Conservation (phyloP, 1,140 invertebrate species). For the Drosophila arizonae region DNA sequence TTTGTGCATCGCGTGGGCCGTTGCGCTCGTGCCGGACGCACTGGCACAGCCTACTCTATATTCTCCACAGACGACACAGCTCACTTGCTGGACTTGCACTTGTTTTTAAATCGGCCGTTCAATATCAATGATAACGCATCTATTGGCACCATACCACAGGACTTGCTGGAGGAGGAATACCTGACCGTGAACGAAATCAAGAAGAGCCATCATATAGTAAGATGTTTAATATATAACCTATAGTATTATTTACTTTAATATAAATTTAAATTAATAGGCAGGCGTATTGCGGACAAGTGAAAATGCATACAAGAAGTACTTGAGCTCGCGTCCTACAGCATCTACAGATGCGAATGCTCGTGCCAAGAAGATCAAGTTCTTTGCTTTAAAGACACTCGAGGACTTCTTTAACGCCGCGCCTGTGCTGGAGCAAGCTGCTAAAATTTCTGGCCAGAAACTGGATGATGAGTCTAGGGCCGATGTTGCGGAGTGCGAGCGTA, state of each 20-base stretch:
- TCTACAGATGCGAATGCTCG: constrained; percentile 94
- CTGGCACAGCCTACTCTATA: constrained; percentile 94
- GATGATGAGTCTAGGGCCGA: constrained; percentile 39
- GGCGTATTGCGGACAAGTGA: constrained; percentile 90
- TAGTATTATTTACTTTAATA: background rate
- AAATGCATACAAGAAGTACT: constrained; percentile 96
- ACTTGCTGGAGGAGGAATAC: constrained; percentile 92
- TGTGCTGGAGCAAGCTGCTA: constrained; percentile 58
- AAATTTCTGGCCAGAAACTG: constrained; percentile 46
- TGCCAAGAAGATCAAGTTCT: constrained; percentile 85
- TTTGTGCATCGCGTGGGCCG: constrained; percentile 99
- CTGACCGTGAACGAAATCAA: constrained; percentile 91
- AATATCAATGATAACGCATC: constrained; percentile 84
- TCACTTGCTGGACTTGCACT: constrained; percentile 95
- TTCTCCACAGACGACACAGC: constrained; percentile 95
- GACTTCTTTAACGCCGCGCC: constrained; percentile 77
- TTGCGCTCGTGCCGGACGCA: constrained; percentile 96
- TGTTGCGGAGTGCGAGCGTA: constrained; percentile 68
- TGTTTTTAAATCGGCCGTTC: constrained; percentile 94
- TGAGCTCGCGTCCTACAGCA: constrained; percentile 92
- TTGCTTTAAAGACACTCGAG: constrained; percentile 71
- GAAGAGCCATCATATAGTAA: constrained; percentile 90
- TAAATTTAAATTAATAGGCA: constrained; percentile 83
- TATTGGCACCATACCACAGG: constrained; percentile 89
- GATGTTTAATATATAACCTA: constrained; percentile 44